Evolutionary conservation across 2,888 invertebrate genomes (phyloP), one percentile per base, ranked within the genome.

Genomic region (Camptogramma bilineatum): DNA sequence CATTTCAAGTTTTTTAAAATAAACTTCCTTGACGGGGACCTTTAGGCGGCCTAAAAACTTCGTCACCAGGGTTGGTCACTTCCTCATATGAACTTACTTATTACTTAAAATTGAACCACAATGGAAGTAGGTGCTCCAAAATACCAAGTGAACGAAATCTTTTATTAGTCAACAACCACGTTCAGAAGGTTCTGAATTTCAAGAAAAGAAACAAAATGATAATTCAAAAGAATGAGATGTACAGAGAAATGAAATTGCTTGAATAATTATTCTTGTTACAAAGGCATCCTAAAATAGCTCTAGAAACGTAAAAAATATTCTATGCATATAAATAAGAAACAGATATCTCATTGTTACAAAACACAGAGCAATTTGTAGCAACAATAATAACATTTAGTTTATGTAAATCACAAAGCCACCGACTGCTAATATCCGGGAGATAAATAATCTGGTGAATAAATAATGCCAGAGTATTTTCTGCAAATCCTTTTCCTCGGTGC

Each of bases 401-500:
- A 85, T 85, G 84, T 83, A 83, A 84, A 85, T 84, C 81, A 75
- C 74, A 52, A 66, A 76, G 76, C 78, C 76, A 82, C 77, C 78
- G 84, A 79, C 83, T 83, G 84, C 81, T 84, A 84, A 86, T 86
- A 85, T 86, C 85, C 86, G 83, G 64, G 60, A 74, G 75, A 82
- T 86, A 84, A 86, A 85, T 86, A 84, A 86, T 82, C 50, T 59
- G 34, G 61, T 64, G 76, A 74, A 82, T 86, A 84, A 86, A 85
- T 85, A 84, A 86, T 81, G 82, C 79, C 73, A 71, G 74, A 68
- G 66, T 72, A 74, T 74, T 76, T 74, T 62, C 75, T 73, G 68
- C 73, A 80, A 82, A 81, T 79, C 78, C 79, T 77, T 81, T 82
- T 78, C 82, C 64, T 58, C 48, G 48, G 57, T 52, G 59, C 60